Percentiles rank a stretch among this genome's conserved stretches.
Evolutionary conservation across 2,888 invertebrate species (phyloP).

Genomic region (Branchinecta sandiegonensis): DNA sequence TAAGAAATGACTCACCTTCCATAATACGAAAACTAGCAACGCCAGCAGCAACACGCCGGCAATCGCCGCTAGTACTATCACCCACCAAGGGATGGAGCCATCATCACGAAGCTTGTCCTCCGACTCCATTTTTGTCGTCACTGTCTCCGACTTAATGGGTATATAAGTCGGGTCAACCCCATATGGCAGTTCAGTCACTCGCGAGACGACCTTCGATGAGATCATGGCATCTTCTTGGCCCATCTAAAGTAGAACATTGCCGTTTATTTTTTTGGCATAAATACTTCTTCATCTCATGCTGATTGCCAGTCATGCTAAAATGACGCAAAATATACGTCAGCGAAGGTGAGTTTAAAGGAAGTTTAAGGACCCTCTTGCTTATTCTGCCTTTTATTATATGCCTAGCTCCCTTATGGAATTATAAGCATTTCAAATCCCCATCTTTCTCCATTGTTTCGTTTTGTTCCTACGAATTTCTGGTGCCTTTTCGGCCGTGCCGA

Average conservation of each 20-base stretch:
- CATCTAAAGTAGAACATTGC: slow-evolving; percentile 33
- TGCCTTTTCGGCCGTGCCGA: too few species aligned
- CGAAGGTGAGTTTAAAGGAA: too few species aligned
- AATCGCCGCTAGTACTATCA: slow-evolving; percentile 65
- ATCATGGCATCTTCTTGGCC: slow-evolving; percentile 46
- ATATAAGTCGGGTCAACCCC: slow-evolving; percentile 48
- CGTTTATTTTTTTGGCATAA: neutral
- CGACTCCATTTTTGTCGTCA: slow-evolving; percentile 44
- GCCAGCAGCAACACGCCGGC: slow-evolving; percentile 63
- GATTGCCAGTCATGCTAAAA: too few species aligned
- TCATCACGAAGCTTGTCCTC: slow-evolving; percentile 25
- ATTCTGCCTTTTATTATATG: too few species aligned
- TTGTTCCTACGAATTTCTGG: too few species aligned
- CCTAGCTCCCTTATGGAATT: too few species aligned
- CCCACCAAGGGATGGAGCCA: slow-evolving; percentile 55
- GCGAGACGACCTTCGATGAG: slow-evolving; percentile 56
- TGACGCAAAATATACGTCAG: too few species aligned
- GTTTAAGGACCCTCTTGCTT: too few species aligned
- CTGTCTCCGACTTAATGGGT: slow-evolving; percentile 49
- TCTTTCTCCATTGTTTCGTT: too few species aligned
- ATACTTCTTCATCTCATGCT: neutral
- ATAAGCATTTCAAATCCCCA: too few species aligned
- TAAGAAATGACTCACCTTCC: slow-evolving; percentile 49
- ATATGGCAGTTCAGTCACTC: slow-evolving; percentile 56
- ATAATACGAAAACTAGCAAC: slow-evolving; percentile 58